phyloP scores from a whole-genome alignment of 2,797 vertebrate species.

The Phrynocephalus forsythii region DNA sequence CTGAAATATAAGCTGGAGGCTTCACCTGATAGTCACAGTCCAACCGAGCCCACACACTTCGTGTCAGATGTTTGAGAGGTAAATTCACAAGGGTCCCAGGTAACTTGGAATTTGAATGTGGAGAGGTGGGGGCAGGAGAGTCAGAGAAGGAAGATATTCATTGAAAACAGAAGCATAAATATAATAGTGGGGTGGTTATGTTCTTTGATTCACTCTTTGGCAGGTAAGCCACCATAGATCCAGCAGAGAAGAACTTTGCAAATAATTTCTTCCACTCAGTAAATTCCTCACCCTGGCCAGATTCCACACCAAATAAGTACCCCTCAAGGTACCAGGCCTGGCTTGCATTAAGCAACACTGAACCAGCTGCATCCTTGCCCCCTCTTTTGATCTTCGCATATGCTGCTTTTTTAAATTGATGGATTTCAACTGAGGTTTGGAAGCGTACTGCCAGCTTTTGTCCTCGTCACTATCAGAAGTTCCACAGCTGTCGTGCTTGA shows the following conservation, averaged over 20 bases:
- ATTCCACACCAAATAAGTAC: constrained; percentile 5
- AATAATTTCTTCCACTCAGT: constrained; percentile 38
- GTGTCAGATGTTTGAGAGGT: fast-evolving
- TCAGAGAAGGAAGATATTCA: background rate
- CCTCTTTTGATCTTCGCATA: fast-evolving
- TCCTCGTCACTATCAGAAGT: constrained; percentile 22
- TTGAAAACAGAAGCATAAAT: background rate
- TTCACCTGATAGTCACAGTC: background rate
- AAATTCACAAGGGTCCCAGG: background rate
- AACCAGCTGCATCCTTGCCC: background rate
- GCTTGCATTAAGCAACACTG: fast-evolving
- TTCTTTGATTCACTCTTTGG: background rate
- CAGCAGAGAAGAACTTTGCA: constrained; percentile 18
- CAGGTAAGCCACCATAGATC: fast-evolving
- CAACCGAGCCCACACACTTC: background rate
- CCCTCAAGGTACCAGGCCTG: fast-evolving
- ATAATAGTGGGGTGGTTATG: too few species aligned
- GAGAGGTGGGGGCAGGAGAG: background rate
- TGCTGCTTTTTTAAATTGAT: background rate
- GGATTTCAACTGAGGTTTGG: background rate
- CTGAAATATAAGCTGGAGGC: background rate
- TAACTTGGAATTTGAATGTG: background rate
- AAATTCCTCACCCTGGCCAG: fast-evolving
- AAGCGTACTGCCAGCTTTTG: background rate
- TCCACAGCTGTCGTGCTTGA: background rate